Evolutionary conservation across 2,113 vertebrate species (phyloP).

Genomic region (Amphiprion percula): DNA sequence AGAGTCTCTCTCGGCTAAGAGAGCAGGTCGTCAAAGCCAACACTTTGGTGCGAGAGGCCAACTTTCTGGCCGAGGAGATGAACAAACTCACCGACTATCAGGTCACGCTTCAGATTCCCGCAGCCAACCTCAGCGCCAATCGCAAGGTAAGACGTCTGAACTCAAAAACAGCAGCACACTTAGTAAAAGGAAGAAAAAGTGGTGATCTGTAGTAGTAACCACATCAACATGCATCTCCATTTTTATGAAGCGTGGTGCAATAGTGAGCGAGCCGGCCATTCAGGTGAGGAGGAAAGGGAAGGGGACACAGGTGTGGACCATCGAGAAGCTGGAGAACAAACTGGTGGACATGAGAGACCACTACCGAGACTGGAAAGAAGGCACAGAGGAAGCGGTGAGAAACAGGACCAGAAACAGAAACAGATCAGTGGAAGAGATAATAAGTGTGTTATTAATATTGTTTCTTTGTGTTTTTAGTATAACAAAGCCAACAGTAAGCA

Average conservation of each 20-base stretch:
- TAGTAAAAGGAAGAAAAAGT: background rate
- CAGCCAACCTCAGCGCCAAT: constrained; percentile 97
- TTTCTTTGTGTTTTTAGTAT: constrained; percentile 75
- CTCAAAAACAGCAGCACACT: no score
- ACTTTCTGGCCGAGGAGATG: constrained; percentile 98
- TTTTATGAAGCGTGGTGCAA: constrained; percentile 89
- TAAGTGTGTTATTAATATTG: background rate
- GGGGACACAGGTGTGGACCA: constrained; percentile 96
- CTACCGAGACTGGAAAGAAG: constrained; percentile 97
- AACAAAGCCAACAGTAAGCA: constrained; percentile 86
- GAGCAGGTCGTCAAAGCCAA: constrained; percentile 98
- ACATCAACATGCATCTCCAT: background rate
- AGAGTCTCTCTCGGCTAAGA: constrained; percentile 93
- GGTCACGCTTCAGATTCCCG: constrained; percentile 98
- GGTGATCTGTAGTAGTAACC: background rate
- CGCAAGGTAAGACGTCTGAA: constrained; percentile 89
- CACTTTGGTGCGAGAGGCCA: constrained; percentile 95
- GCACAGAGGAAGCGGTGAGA: constrained; percentile 79
- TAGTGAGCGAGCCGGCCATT: constrained; percentile 98
- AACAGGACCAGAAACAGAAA: background rate
- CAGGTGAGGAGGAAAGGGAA: constrained; percentile 94
- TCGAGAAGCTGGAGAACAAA: constrained; percentile 98
- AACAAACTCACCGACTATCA: constrained; percentile 95
- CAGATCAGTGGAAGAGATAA: background rate
- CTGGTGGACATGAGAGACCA: constrained; percentile 98